Base-by-base conservation (phyloP, 2,113 vertebrate species). In the Thinocorus orbignyianus region DNA sequence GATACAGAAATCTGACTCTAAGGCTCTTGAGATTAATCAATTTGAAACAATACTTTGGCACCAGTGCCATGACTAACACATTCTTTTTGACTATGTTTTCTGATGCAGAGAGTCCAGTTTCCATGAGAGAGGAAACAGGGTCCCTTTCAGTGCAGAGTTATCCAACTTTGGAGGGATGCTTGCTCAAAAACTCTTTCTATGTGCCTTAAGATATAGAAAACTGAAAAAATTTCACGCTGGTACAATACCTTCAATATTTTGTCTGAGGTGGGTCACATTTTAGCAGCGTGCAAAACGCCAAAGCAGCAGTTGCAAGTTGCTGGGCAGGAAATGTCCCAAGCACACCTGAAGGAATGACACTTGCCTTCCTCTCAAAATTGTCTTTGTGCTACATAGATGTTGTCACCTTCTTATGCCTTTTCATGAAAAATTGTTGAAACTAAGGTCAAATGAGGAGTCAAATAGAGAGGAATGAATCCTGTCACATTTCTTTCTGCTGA, bases 1-100 rank as follows among this genome's bases (percentile, higher is more conserved):
- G 7, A 41, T 71, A 14, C 6, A 39, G 17, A 9, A 16, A 14
- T 30, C 39, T 84, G 14, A 30, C 19, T 17, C 4, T 31, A 65
- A 72, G 7, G 17, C 20, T 73, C 22, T 54, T 41, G 64, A 73
- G 16, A 81, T 46, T 33, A 30, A 55, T 8, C 10, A n/a, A 2
- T 85, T 81, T 55, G 8, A 37, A n/a, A n/a, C 0, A 0, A 76
- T 41, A 26, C 58, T 77, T 73, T 69, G 35, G 48, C 58, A 69
- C 0, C 0, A 64, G 4, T 33, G 17, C n/a, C 9, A 15, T 14
- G 10, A 24, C 31, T 28, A 31, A 24, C 19, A 11, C 14, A 18
- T 9, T 42, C 14, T 30, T 83, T 68, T 61, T 18, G 42, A 25
- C 30, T 44, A 5, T 9, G 17, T 23, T 69, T 88, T 55, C 10